Conservation (phyloP, 1,140 invertebrate genomes). For the Bombus turneri region DNA sequence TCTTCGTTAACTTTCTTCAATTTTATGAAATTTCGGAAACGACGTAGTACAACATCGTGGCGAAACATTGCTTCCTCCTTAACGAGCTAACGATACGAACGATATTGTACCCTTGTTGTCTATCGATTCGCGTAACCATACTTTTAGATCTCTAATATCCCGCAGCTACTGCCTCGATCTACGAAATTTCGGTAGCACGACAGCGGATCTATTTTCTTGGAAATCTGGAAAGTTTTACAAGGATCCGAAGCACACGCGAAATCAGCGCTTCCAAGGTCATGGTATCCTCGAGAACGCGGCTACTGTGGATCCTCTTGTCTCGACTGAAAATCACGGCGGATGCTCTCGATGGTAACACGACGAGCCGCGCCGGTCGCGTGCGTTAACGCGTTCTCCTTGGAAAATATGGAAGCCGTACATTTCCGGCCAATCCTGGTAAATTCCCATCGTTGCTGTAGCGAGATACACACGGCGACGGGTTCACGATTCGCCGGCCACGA, state of each 20-base stretch:
- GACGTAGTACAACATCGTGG: too few species aligned
- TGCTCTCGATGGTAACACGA: neutral
- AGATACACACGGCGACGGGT: neutral
- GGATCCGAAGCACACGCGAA: accelerated
- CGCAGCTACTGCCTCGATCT: too few species aligned
- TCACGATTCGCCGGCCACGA: conserved; percentile 45
- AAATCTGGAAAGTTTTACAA: neutral
- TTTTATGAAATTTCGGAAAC: too few species aligned
- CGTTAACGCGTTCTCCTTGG: conserved; percentile 52
- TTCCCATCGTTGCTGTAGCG: neutral
- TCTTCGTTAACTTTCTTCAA: too few species aligned
- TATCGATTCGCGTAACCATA: neutral
- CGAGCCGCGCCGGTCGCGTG: conserved; percentile 5
- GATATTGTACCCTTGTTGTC: neutral
- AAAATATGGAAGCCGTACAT: conserved; percentile 65
- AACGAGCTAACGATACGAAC: too few species aligned
- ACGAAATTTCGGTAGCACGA: too few species aligned
- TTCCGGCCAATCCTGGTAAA: conserved; percentile 58
- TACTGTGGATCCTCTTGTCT: too few species aligned
- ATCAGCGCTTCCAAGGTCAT: too few species aligned
- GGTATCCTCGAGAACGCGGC: too few species aligned
- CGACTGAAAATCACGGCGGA: conserved; percentile 5
- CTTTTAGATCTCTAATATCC: too few species aligned
- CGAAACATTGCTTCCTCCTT: too few species aligned
- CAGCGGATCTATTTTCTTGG: neutral